Percentiles rank a stretch among this genome's conserved stretches.
Conservation (phyloP, 2,888 invertebrate species). For the Vesta saturnalis region DNA sequence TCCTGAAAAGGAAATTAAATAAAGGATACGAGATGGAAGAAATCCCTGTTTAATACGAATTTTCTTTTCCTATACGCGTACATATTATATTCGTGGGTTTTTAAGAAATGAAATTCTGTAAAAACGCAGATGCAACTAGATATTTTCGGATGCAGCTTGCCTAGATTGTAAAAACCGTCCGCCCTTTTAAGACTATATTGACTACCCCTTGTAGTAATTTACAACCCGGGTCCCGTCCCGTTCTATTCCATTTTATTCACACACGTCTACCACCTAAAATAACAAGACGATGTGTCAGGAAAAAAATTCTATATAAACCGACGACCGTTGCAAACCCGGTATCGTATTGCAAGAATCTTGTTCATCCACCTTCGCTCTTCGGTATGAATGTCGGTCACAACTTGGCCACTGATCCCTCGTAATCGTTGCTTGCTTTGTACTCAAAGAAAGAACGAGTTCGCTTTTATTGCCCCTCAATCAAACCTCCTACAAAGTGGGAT, state of each 20-base stretch:
- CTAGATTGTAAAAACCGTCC: conserved; percentile 20
- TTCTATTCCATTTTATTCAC: conserved; percentile 25
- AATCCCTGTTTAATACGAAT: conserved; percentile 1
- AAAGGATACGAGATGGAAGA: not conserved
- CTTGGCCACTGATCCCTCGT: conserved; percentile 35
- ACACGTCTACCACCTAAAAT: conserved; percentile 27
- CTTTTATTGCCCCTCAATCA: conserved; percentile 33
- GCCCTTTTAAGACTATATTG: conserved; percentile 25
- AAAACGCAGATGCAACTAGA: conserved; percentile 22
- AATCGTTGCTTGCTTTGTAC: conserved; percentile 34
- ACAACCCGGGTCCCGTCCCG: conserved; percentile 31
- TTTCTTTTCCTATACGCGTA: not conserved
- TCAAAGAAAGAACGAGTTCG: conserved; percentile 30
- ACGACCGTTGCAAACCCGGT: conserved; percentile 26
- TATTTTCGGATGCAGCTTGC: conserved; percentile 32
- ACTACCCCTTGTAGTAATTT: conserved; percentile 38
- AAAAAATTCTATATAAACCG: conserved; percentile 14
- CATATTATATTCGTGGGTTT: no score
- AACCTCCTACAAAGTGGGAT: conserved; percentile 36
- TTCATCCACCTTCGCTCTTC: conserved; percentile 26
- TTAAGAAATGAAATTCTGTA: not conserved
- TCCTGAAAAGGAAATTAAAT: conserved; percentile 5
- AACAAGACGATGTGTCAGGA: conserved; percentile 32
- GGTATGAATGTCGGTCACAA: conserved; percentile 35
- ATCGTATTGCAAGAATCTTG: conserved; percentile 29